Evolutionary conservation across 2,888 invertebrate genomes (phyloP).

Genomic region (Ganaspis brasiliensis): DNA sequence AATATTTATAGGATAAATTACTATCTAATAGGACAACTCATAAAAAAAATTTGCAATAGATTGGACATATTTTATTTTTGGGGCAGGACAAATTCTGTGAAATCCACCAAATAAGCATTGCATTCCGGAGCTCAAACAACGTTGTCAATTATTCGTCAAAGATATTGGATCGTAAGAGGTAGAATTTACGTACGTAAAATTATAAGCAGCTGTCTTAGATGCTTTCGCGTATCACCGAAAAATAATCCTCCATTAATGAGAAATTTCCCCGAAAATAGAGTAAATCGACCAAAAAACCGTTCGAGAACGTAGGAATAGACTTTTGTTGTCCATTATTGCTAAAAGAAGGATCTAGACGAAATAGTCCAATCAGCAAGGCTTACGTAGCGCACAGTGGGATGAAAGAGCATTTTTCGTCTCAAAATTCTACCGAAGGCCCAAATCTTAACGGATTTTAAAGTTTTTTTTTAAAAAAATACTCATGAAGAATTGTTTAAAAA

Average conservation of each 20-base stretch:
- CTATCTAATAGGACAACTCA: too few relatives aligned
- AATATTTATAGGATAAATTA: too few relatives aligned
- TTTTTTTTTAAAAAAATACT: too few relatives aligned
- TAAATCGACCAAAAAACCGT: constrained; percentile 18
- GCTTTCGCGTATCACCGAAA: neutral
- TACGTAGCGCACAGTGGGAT: too few relatives aligned
- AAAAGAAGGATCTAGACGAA: neutral
- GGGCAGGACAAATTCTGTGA: too few relatives aligned
- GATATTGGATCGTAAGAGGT: neutral
- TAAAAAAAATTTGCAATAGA: too few relatives aligned
- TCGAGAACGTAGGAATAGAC: constrained; percentile 8
- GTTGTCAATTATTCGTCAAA: neutral
- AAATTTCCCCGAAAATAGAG: neutral
- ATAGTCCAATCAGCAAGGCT: neutral
- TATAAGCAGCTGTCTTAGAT: neutral
- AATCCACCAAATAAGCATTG: neutral
- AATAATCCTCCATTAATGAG: constrained; percentile 17
- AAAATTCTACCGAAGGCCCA: too few relatives aligned
- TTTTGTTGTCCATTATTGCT: constrained; percentile 10
- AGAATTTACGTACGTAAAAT: neutral
- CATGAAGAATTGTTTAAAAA: too few relatives aligned
- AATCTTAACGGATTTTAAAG: too few relatives aligned
- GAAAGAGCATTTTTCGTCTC: too few relatives aligned
- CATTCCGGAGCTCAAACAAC: neutral
- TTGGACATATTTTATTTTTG: too few relatives aligned